Evolutionary conservation across 2,888 invertebrate genomes (phyloP), one percentile per base, ranked within the genome.

Genomic region (Unio delphinus): DNA sequence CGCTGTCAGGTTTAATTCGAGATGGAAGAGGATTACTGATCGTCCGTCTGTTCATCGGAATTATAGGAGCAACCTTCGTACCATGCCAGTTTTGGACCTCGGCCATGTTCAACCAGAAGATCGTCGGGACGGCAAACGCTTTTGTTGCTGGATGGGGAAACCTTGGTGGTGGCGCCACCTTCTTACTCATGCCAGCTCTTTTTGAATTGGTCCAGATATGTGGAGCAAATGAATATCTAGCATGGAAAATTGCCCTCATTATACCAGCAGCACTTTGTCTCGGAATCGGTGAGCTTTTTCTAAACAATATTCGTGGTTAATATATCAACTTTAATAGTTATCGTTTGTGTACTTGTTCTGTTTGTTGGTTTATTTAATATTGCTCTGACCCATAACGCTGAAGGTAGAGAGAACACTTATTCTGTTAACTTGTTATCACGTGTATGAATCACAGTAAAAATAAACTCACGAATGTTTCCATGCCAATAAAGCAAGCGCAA

Each of bases 1-100:
- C 72, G 57, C 58, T 72, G 45, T 56, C 68, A 7, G 74, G 74
- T 15, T 61, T 70, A 6, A 59, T 72, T 11, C 59, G 55, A 54
- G 65, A 34, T 34, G 56, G 60, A 20, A 68, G 62, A n/a, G 68
- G 69, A 7, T 58, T 74, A 6, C 67, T 74, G n/a, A 66, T 75
- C 18, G 23, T 75, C 23, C 57, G 69, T 20, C 56, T 72, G 3
- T 72, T 66, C n/a, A 64, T 75, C 45, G 75, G 75, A 34, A 61
- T 75, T 6, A 64, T 75, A 6, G 75, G 75, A 30, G 75, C 70
- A 28, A 28, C 64, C 7, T 75, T 75, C 34, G 68, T 75, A 17
- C 75, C 75, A 4, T 72, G 75, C 68, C 45, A 75, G 60, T 72
- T 72, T 58, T 75, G 75, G 75, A 66, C 70, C 5, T 72, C 67